Evolutionary conservation across 2,797 vertebrate genomes (phyloP).

Genomic region (Triplophysa yarkandensis): DNA sequence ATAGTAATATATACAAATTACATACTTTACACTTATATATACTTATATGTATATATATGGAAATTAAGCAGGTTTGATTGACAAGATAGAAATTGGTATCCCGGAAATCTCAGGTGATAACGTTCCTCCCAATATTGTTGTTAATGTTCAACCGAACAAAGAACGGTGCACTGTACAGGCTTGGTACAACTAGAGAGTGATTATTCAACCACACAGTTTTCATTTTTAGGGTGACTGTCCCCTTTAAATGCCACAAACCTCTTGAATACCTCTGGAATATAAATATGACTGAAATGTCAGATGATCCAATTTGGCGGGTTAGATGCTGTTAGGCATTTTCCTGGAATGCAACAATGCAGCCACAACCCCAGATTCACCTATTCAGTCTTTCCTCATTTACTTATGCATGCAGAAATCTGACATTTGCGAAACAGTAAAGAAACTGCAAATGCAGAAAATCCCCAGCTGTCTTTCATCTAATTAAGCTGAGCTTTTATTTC

Average conservation of each 20-base stretch:
- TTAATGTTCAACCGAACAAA: too few species aligned
- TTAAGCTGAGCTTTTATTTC: slow-evolving; percentile 39
- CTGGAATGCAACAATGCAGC: slow-evolving; percentile 3
- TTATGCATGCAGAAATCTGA: slow-evolving; percentile 49
- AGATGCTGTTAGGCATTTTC: slow-evolving; percentile 9
- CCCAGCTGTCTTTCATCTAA: slow-evolving; percentile 43
- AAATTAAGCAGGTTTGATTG: too few species aligned
- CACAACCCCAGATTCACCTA: neutral
- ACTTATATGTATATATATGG: too few species aligned
- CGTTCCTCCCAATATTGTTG: too few species aligned
- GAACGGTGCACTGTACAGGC: too few species aligned
- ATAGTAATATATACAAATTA: too few species aligned
- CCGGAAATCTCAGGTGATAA: too few species aligned
- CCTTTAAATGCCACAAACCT: neutral
- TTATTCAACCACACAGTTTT: too few species aligned
- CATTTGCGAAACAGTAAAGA: slow-evolving; percentile 47
- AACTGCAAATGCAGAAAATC: slow-evolving; percentile 39
- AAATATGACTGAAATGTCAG: slow-evolving; percentile 2
- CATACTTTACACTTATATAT: too few species aligned
- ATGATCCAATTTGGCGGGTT: neutral
- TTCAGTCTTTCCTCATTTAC: slow-evolving; percentile 34
- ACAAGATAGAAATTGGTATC: too few species aligned
- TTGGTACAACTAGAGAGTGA: neutral
- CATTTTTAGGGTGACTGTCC: too few species aligned
- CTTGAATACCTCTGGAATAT: neutral